Evolutionary conservation across 2,888 invertebrate genomes (phyloP).

Genomic region (Clistopyga incitator): DNA sequence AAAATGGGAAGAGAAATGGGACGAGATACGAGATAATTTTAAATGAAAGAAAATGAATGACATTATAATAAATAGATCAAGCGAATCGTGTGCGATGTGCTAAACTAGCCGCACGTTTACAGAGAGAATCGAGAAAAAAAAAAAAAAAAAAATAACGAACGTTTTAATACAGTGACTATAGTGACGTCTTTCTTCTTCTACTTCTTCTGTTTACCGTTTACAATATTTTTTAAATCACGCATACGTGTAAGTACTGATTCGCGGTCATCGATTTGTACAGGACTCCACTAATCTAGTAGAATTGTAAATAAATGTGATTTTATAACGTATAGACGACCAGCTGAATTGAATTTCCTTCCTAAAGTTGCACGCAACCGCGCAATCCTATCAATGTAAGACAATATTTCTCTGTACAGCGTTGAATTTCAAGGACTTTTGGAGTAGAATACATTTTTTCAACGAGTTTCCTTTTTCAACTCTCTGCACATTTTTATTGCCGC

Average conservation of each 20-base stretch:
- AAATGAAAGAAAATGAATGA: constrained; percentile 14
- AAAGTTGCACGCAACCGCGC: background rate
- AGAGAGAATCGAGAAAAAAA: constrained; percentile 19
- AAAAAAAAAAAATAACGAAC: constrained; percentile 20
- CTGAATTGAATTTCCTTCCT: constrained; percentile 12
- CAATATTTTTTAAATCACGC: constrained; percentile 68
- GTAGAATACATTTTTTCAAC: too few relatives aligned
- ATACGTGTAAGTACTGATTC: constrained; percentile 72
- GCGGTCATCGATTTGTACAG: constrained; percentile 79
- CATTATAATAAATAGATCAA: constrained; percentile 24
- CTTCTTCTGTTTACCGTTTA: constrained; percentile 41
- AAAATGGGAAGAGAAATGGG: background rate
- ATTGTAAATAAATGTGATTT: constrained; percentile 84
- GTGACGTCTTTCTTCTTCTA: constrained; percentile 48
- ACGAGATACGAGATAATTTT: background rate
- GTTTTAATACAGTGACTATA: constrained; percentile 78
- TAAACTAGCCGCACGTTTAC: constrained; percentile 1
- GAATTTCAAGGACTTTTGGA: background rate
- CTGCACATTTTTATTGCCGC: too few relatives aligned
- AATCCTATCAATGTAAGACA: background rate
- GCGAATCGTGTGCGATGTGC: constrained; percentile 11
- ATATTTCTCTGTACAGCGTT: background rate
- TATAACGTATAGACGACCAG: constrained; percentile 74
- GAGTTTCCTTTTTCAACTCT: too few relatives aligned
- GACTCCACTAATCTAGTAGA: constrained; percentile 79